Evolutionary conservation across 2,888 invertebrate genomes (phyloP).

Genomic region (Lutraria lutraria): DNA sequence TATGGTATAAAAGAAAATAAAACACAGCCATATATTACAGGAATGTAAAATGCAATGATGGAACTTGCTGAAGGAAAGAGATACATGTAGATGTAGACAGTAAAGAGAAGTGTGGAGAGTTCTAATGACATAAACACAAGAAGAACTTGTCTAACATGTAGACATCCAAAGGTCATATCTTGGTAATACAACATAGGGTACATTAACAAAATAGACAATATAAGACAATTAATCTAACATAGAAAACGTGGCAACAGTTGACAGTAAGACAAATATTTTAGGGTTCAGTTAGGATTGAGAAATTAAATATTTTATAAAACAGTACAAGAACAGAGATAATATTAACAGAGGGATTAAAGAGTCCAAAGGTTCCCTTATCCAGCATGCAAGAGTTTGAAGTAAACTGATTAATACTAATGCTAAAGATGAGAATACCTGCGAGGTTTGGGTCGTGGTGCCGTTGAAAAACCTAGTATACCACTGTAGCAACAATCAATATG

Average conservation of each 20-base stretch:
- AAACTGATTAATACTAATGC: background rate
- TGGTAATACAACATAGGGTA: too few relatives aligned
- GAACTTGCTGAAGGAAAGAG: too few relatives aligned
- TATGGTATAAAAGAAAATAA: too few relatives aligned
- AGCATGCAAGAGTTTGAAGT: slow-evolving; percentile 15
- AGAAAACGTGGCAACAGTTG: background rate
- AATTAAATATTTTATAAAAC: background rate
- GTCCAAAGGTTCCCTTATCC: background rate
- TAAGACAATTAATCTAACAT: background rate
- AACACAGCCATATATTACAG: too few relatives aligned
- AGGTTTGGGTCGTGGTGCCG: slow-evolving; percentile 53
- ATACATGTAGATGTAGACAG: too few relatives aligned
- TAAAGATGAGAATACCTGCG: slow-evolving; percentile 49
- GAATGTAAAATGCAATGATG: too few relatives aligned
- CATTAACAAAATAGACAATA: too few relatives aligned
- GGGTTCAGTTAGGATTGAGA: background rate
- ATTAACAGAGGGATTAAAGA: background rate
- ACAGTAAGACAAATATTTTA: background rate
- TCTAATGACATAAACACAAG: too few relatives aligned
- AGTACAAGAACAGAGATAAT: background rate
- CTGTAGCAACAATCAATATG: slow-evolving; percentile 53
- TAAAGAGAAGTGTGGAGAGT: too few relatives aligned
- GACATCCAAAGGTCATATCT: too few relatives aligned
- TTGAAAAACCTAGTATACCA: slow-evolving; percentile 63
- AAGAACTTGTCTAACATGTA: too few relatives aligned